Base-by-base conservation (phyloP, 2,113 vertebrate genomes). In the Ranitomeya imitator region DNA sequence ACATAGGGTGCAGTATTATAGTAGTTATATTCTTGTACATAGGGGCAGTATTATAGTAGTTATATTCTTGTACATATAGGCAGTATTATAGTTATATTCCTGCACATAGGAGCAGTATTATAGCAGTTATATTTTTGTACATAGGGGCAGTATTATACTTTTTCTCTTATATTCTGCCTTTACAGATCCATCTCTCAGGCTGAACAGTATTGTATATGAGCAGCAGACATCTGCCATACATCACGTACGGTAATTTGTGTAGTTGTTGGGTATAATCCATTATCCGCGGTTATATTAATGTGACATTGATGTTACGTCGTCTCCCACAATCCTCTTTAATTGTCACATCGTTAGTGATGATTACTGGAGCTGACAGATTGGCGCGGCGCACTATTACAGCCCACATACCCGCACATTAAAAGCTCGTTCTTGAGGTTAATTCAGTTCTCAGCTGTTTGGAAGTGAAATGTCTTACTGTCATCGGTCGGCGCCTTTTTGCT, bases 381-480 rank as follows among this genome's bases (percentile, higher is more conserved):
- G 63, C 18, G 45, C 31, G 11, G 23, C 23, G 19, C 18, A 63
- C 18, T 6, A 45, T 63, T 0, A 21, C 80, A 18, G 80, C 80
- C 80, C 57, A 18, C 18, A 19, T 15, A 9, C 26, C 8, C 26
- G 8, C 80, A 31, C 26, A 59, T 79, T 57, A 67, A 83, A 8
- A 14, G 19, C 61, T n/a, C 4, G 0, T n/a, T 13, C 0, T 21
- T 1, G n/a, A 67, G 80, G 80, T 83, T 83, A 83, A 83, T 83
- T 83, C 19, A 65, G 60, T 83, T 67, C 80, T 31, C 61, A 51
- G 80, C 60, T 83, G 60, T 15, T 11, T 4, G 19, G 10, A 52
- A 45, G 80, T 0, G 37, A 65, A 8, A 83, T n/a, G 31, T 67
- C 60, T 65, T 23, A 63, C 65, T 83, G 80, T 83, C 80, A 67